Conservation (phyloP, 2,113 vertebrate species). For the Tapirus terrestris region DNA sequence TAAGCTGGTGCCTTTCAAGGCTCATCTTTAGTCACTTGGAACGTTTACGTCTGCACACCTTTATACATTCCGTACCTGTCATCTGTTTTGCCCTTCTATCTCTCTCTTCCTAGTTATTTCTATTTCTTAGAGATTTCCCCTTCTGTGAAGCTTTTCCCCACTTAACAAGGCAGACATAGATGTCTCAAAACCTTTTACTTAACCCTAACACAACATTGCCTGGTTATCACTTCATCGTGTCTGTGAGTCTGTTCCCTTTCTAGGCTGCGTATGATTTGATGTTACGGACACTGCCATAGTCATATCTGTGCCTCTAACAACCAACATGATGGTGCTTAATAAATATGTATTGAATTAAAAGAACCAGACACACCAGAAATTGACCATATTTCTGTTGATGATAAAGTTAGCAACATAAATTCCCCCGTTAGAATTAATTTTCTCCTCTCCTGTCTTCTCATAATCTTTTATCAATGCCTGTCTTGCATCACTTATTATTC, state of each 20-base stretch:
- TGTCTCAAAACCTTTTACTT: not conserved
- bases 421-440: not conserved
- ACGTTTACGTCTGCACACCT: not conserved
- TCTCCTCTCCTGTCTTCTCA: not conserved
- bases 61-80: not conserved
- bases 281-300: not conserved
- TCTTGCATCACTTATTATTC: not conserved
- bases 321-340: not conserved
- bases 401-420: slow-evolving; percentile 24
- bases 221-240: not conserved
- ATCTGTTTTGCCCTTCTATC: not conserved
- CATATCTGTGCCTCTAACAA: not conserved
- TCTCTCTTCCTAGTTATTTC: not conserved
- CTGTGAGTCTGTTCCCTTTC: not conserved
- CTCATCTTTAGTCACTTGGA: not conserved
- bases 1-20: not conserved
- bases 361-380: not conserved
- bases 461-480: not conserved
- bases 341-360: not conserved
- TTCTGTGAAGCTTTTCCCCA: not conserved
- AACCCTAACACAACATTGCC: not conserved
- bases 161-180: not conserved
- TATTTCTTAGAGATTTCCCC: not conserved
- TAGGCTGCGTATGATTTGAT: not conserved
- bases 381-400: not conserved